These are phyloP conservation scores for Dinomys branickii DNA, from an alignment of 2,113 vertebrate genomes.

Conservation along the genomic window DNA sequence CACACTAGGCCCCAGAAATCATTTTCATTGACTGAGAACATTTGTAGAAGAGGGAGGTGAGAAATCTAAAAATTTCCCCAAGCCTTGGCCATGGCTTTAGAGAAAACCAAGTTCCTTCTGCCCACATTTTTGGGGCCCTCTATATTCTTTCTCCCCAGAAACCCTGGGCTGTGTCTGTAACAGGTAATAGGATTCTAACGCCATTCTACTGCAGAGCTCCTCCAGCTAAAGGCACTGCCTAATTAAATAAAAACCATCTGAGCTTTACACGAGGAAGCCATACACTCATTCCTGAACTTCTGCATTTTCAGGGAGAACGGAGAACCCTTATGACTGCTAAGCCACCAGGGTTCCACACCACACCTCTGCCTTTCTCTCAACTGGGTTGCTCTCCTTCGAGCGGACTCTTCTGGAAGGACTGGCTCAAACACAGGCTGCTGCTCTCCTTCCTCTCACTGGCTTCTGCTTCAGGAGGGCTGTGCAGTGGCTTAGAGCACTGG, in stretches of 20 bases:
- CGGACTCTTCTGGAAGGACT: neutral
- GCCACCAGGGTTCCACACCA: neutral
- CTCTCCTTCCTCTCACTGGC: neutral
- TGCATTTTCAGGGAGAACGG: neutral
- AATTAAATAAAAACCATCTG: neutral
- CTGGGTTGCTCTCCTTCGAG: neutral
- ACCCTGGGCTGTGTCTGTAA: neutral
- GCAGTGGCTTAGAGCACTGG: neutral
- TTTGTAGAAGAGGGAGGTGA: neutral
- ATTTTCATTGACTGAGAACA: neutral
- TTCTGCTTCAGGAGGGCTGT: neutral
- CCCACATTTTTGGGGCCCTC: neutral
- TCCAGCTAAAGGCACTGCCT: neutral
- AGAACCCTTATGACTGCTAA: neutral
- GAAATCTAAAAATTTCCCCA: neutral
- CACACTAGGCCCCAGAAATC: neutral
- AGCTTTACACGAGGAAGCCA: neutral
- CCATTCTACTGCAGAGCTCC: neutral
- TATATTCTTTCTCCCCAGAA: neutral
- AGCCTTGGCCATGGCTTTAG: neutral
- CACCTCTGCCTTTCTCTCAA: no score
- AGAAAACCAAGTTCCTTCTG: neutral
- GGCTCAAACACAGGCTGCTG: neutral
- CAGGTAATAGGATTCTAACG: neutral
- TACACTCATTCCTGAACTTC: neutral